These are phyloP conservation scores for Arrhamphus sclerolepis DNA, from an alignment of 2,797 vertebrate species.

Conservation along the genomic window DNA sequence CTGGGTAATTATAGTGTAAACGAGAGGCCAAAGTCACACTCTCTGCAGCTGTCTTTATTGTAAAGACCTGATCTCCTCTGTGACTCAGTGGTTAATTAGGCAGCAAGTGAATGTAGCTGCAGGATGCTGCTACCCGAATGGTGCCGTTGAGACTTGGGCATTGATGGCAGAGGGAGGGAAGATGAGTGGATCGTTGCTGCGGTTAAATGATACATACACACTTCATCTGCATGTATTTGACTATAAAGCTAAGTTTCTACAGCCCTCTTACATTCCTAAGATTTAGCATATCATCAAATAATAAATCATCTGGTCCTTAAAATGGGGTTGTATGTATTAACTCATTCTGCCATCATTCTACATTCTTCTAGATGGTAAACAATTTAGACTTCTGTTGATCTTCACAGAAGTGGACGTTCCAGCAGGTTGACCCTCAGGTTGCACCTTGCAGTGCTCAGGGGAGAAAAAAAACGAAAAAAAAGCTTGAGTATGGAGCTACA, in stretches of 20 bases:
- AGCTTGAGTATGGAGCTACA: too few species aligned
- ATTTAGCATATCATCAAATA: too few species aligned
- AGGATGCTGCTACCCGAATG: constrained; percentile 68
- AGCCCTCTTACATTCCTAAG: too few species aligned
- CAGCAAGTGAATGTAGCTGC: constrained; percentile 67
- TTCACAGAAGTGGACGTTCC: too few species aligned
- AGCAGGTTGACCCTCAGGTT: too few species aligned
- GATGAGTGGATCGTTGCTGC: constrained; percentile 38
- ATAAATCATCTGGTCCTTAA: too few species aligned
- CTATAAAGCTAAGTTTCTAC: background rate
- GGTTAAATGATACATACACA: constrained; percentile 19
- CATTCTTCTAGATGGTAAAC: too few species aligned
- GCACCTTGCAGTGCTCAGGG: too few species aligned
- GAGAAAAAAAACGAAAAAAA: too few species aligned
- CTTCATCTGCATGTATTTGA: background rate
- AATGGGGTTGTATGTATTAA: too few species aligned
- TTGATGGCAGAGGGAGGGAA: constrained; percentile 34
- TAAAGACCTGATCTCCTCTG: constrained; percentile 55
- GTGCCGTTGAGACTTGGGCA: constrained; percentile 53
- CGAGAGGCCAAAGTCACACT: constrained; percentile 24
- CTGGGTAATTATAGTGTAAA: constrained; percentile 53
- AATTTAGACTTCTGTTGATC: too few species aligned
- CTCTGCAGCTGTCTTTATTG: constrained; percentile 58
- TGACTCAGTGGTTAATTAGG: constrained; percentile 70
- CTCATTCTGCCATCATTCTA: too few species aligned